Percentiles rank a stretch among this genome's conserved stretches.
phyloP scores from a whole-genome alignment of 2,888 invertebrate genomes.

The Tigriopus californicus region DNA sequence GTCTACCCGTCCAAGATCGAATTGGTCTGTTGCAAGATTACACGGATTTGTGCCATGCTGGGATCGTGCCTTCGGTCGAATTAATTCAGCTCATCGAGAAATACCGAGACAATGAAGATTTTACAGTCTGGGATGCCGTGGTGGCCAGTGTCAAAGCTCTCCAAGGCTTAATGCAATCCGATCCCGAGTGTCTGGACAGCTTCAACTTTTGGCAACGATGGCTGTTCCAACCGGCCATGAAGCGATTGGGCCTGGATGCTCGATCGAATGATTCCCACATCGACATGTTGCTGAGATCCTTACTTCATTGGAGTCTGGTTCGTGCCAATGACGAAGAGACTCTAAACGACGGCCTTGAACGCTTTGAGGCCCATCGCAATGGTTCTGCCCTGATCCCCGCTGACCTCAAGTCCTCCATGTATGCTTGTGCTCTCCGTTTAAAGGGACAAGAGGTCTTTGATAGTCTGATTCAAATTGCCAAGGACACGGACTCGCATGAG shows the following conservation, averaged over 20 bases:
- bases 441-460: no score
- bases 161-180: background rate
- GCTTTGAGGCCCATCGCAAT: constrained; percentile 44
- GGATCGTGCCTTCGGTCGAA: constrained; percentile 46
- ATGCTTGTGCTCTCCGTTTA: constrained; percentile 28
- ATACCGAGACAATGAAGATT: constrained; percentile 58
- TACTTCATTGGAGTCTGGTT: background rate
- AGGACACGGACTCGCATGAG: background rate
- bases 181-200: constrained; percentile 47
- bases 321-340: background rate
- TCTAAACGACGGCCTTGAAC: constrained; percentile 43
- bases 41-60: constrained; percentile 75
- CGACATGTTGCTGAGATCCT: background rate
- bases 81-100: constrained; percentile 60
- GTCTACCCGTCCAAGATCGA: constrained; percentile 70
- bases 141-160: constrained; percentile 36
- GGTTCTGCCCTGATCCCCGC: constrained; percentile 46
- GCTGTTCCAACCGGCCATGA: constrained; percentile 49
- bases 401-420: constrained; percentile 66
- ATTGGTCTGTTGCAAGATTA: constrained; percentile 75
- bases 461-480: background rate
- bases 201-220: constrained; percentile 53
- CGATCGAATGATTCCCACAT: constrained; percentile 47
- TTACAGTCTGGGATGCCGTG: constrained; percentile 78
- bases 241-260: constrained; percentile 72